Base-by-base conservation (phyloP, 2,113 vertebrate genomes). In the Labeo catla region DNA sequence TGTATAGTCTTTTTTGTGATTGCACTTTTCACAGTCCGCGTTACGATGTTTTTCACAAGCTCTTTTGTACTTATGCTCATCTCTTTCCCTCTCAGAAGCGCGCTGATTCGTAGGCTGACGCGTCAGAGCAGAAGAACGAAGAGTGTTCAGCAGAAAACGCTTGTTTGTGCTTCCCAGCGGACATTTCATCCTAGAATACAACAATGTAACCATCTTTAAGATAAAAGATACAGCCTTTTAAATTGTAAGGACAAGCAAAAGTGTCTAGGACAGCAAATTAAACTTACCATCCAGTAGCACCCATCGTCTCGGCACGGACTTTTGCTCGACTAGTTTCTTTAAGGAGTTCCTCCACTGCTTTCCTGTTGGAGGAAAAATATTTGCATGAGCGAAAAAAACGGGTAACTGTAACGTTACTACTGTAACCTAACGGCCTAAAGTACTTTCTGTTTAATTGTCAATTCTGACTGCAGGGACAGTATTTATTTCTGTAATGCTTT, bases 261-360 rank as follows among this genome's bases (percentile, higher is more conserved):
- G 39, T 39, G 28, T 39, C 3, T 39, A 59, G 21, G 19, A n/a
- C 57, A n/a, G 21, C 19, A 61, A 9, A 61, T n/a, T 4, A 21
- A 61, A 4, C 97, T 96, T 94, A 99, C 98, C 98, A 99, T 82
- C 98, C 98, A 94, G 97, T 95, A 6, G 98, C 95, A 87, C 98
- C 98, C 98, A 99, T 99, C 49, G 98, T 99, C 93, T 99, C 97
- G 78, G 97, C 97, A 93, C 98, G 95, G 23, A 96, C 93, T 91
- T 96, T 96, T 13, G 97, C 98, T 90, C 98, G 94, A 88, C 96
- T 97, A 39, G 98, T 97, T 89, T 99, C 98, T 89, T 94, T 97
- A 19, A 99, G 95, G 81, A 99, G 96, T 89, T 99, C 98, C 91
- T 98, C 97, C 21, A 99, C 95, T 39, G 98, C 98, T 57, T 97